Evolutionary conservation across 2,797 vertebrate genomes (phyloP), one percentile per base, ranked within the genome.

Genomic region (Neosilurus mollespiculum): DNA sequence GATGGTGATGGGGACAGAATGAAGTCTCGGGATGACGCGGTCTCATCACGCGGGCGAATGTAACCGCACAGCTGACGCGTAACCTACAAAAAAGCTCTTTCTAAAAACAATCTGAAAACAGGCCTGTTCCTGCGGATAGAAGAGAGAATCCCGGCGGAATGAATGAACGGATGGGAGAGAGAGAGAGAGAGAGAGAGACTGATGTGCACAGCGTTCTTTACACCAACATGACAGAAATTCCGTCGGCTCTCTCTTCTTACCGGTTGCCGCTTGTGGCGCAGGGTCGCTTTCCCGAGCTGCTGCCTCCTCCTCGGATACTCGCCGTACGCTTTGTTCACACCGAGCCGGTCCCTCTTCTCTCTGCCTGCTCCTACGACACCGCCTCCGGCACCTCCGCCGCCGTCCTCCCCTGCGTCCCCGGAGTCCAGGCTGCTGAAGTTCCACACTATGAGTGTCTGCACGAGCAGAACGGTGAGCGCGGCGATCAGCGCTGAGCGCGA

Each of bases 371-470:
- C 78, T 34, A 54, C 66, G 1, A 9, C 80, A 14, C 81, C 80
- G 0, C 69, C 66, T 0, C 37, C 78, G 3, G 3, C 64, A 11
- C 51, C 80, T 4, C 67, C 88, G 78, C 91, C 93, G 89, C 92
- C 93, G 87, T 93, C 93, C 85, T 93, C 83, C 30, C 49, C 92
- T 82, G 94, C 95, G 87, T 95, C 94, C 79, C 93, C 94, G 0
- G 95, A 93, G 91, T 98, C 97, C 86, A 98, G 92, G 92, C 95
- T 97, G 93, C 95, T 97, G 95, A 98, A 97, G 96, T 97, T 98
- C 97, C 97, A 98, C 89, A 97, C 96, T 87, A 98, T 91, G 86
- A 98, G 96, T 51, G 97, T 98, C 95, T 98, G 97, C 90, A 98
- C 89, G 86, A 98, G 94, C 93, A 98, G 94, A 78, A 97, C 95